Evolutionary conservation across 2,797 vertebrate genomes (phyloP), one percentile per base, ranked within the genome.

Genomic region (Tauraco hartlaubi): DNA sequence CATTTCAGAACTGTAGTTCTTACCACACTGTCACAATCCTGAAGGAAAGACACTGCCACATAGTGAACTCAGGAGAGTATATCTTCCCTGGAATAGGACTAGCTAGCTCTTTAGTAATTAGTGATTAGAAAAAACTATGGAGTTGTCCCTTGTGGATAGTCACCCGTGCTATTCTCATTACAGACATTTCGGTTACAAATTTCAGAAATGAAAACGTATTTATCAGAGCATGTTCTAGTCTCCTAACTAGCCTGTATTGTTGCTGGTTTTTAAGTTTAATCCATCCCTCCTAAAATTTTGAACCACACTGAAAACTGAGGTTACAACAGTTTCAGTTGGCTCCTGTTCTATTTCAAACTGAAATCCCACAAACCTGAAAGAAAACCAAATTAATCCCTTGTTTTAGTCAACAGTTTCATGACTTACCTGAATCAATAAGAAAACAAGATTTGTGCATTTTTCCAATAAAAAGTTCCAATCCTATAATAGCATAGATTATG

Each of bases 401-500:
- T 35, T 56, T 81, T 67, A 91, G 44, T 8, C 15, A 89, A 72
- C 6, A 72, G 9, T 21, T 72, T 84, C 62, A 72, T 66, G 52
- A 97, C 98, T 95, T 97, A 99, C 99, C 99, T 98, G 99, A 87
- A 96, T 99, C 99, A 89, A 98, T 93, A 95, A 99, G 96, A 96
- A 98, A 99, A 98, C 99, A 99, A 92, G 99, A 99, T 96, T 99
- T 99, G 96, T 99, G 99, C 99, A 99, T 99, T 99, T 99, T 99
- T 96, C 99, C 99, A 92, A 99, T 99, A 98, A 99, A 99, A 98
- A 99, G 99, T 98, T 99, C 99, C 98, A 99, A 98, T 98, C 99
- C 99, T 95, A 99, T 99, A 98, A 99, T 99, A 98, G 99, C 99
- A 98, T 99, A 99, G 98, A 99, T 99, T 98, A 99, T 99, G 98